phyloP scores from a whole-genome alignment of 2,113 vertebrate species.

The Apteryx owenii region DNA sequence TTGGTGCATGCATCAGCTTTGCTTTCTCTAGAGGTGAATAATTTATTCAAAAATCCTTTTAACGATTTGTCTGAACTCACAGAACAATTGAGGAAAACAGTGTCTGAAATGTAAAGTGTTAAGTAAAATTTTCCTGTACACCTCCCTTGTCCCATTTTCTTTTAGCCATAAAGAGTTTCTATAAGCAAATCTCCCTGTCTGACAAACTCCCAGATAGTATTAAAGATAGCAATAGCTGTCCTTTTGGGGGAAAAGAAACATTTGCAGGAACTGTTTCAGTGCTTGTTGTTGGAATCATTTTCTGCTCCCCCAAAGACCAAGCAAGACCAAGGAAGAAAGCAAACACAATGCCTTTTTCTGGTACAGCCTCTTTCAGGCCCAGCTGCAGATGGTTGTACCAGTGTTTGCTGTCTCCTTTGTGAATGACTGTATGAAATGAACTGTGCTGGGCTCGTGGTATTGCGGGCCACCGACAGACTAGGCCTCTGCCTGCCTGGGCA shows the following conservation, averaged over 20 bases:
- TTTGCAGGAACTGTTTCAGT: not conserved
- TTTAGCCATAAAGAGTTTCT: not conserved
- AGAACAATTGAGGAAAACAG: not conserved
- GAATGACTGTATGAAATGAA: not conserved
- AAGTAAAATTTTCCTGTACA: not conserved
- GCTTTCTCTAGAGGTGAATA: not conserved
- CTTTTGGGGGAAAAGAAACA: not conserved
- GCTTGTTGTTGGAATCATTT: not conserved
- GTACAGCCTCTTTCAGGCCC: fast-evolving
- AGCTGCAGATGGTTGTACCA: not conserved
- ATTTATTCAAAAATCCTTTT: not conserved
- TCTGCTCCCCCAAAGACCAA: not conserved
- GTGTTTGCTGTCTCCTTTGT: not conserved
- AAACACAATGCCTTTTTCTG: fast-evolving
- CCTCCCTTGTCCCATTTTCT: not conserved
- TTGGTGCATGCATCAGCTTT: not conserved
- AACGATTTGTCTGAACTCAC: not conserved
- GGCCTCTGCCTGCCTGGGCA: not conserved
- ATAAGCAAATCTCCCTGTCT: not conserved
- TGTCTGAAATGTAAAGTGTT: fast-evolving
- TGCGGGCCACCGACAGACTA: fast-evolving
- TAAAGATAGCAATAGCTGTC: not conserved
- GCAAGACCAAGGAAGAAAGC: not conserved
- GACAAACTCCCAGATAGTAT: not conserved
- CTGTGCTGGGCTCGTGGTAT: not conserved